A percentile compares a stretch with the other conserved stretches of the same genome.
Conservation (phyloP, 2,113 vertebrate species). For the Limanda limanda region DNA sequence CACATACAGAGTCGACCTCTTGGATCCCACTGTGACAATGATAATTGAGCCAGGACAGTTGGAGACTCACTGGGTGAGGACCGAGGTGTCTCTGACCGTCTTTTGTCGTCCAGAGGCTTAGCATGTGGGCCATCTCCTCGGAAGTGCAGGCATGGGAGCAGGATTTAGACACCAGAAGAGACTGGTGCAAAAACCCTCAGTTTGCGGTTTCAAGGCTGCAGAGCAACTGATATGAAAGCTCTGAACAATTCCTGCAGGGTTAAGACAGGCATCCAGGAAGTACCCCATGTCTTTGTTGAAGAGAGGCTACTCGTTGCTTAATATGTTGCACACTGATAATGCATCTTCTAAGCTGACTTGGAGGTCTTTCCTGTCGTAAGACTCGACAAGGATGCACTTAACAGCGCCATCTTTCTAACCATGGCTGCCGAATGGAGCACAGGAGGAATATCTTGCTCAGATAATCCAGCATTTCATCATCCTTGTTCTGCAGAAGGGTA, state of each 20-base stretch:
- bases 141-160: slow-evolving; percentile 34
- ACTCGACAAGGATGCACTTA: slow-evolving; percentile 54
- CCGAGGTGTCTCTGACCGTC: slow-evolving; percentile 33
- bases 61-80: slow-evolving; percentile 7
- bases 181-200: slow-evolving; percentile 44
- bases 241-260: slow-evolving; percentile 48
- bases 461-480: slow-evolving; percentile 41
- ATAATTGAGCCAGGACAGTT: slow-evolving; percentile 35
- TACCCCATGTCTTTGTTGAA: slow-evolving; percentile 50
- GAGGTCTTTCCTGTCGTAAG: slow-evolving; percentile 49
- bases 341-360: slow-evolving; percentile 54
- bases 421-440: slow-evolving; percentile 30
- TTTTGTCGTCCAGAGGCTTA: neutral
- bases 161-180: slow-evolving; percentile 43
- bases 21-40: slow-evolving; percentile 25
- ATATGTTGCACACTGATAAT: slow-evolving; percentile 62
- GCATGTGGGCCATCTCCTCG: slow-evolving; percentile 19
- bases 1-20: too few species aligned
- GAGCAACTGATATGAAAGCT: slow-evolving; percentile 59
- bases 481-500: slow-evolving; percentile 11
- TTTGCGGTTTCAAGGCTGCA: slow-evolving; percentile 56
- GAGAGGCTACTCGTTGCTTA: slow-evolving; percentile 56
- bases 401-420: slow-evolving; percentile 32
- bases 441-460: slow-evolving; percentile 49
- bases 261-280: slow-evolving; percentile 58